Base-by-base conservation (phyloP, 2,113 vertebrate genomes). In the Sander vitreus region DNA sequence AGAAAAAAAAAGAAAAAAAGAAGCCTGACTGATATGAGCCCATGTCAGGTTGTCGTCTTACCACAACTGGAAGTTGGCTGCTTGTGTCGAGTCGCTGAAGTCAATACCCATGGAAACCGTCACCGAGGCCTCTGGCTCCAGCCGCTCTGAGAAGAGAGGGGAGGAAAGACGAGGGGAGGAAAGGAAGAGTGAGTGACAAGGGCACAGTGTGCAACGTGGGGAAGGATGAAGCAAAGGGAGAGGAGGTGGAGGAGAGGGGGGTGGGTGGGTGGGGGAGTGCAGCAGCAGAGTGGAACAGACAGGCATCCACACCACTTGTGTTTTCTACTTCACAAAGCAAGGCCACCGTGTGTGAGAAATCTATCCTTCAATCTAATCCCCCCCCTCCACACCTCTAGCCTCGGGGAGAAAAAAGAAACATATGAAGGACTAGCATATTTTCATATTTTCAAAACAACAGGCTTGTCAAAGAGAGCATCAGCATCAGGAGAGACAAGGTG, bases 41-140 rank as follows among this genome's bases (percentile, higher is more conserved):
- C 62, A 60, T 72, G 78, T 79, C 76, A 83, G 36, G 11, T 65
- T 58, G 73, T 95, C 96, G 73, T 95, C 96, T 97, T 92, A 99
- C 98, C 98, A 99, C 89, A 99, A 93, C 93, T 98, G 97, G 93
- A 99, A 99, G 95, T 93, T 96, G 90, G 97, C 97, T 53, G 92
- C 96, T 90, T 99, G 98, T 81, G 97, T 98, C 69, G 98, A 99
- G 95, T 99, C 98, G 90, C 96, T 97, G 91, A 99, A 99, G 96
- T 99, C 97, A 67, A 99, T 96, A 83, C 97, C 97, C 95, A 99
- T 76, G 86, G 97, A 95, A 85, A 97, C 96, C 0, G 96, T 97
- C 89, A 97, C 85, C 18, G 97, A 98, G 90, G 94, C 95, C 86
- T 93, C 95, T 77, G 96, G 95, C 90, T 97, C 96, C 89, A 99